Evolutionary conservation across 2,113 vertebrate species (phyloP).

Genomic region (Hemiprocne comata): DNA sequence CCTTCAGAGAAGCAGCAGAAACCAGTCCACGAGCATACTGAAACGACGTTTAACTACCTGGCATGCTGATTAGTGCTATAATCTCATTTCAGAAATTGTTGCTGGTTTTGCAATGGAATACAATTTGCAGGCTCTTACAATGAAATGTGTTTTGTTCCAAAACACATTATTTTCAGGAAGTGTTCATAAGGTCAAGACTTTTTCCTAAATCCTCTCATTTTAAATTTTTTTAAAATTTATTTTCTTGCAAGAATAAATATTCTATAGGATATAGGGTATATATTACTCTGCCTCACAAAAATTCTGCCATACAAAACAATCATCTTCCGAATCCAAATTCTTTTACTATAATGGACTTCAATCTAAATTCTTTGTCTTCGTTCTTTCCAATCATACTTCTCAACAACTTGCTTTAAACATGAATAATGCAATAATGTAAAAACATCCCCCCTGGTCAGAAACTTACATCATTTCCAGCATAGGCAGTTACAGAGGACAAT

Average conservation of each 20-base stretch:
- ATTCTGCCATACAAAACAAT: background rate
- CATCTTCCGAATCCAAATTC: background rate
- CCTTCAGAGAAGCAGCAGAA: background rate
- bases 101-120: background rate
- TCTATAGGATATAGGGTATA: background rate
- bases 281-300: background rate
- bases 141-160: background rate
- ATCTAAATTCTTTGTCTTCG: constrained; percentile 31
- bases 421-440: constrained; percentile 53
- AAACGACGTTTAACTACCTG: background rate
- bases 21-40: background rate
- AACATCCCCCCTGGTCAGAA: constrained; percentile 56
- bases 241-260: background rate
- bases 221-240: no score
- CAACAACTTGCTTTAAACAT: constrained; percentile 30
- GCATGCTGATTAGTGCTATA: background rate
- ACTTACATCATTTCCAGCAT: constrained; percentile 53
- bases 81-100: background rate
- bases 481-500: constrained; percentile 36
- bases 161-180: background rate
- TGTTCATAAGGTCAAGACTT: background rate
- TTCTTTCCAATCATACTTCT: constrained; percentile 26
- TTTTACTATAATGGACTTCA: constrained; percentile 24
- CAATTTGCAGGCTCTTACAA: background rate
- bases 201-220: background rate